Conservation (phyloP, 2,797 vertebrate species). For the Parotocinclus haroldoi region DNA sequence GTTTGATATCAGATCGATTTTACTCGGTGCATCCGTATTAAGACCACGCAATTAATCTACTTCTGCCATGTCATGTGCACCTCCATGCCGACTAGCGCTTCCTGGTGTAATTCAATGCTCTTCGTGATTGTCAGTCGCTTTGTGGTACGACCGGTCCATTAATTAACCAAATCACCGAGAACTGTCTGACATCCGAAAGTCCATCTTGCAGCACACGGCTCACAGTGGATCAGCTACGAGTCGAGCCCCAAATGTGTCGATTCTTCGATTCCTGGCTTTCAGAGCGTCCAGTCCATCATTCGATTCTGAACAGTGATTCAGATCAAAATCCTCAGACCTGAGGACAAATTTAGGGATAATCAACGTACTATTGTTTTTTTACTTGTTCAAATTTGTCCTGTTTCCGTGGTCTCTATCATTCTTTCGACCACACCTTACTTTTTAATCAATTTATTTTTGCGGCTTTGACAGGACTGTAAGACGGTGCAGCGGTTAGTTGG, state of each 20-base stretch:
- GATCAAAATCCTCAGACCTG: too few species aligned
- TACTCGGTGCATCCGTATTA: conserved; percentile 13
- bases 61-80: conserved; percentile 41
- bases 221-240: conserved; percentile 14
- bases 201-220: conserved; percentile 42
- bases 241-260: background rate
- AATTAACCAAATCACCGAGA: conserved; percentile 26
- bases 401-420: too few species aligned
- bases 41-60: conserved; percentile 14
- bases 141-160: conserved; percentile 3
- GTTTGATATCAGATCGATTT: conserved; percentile 17
- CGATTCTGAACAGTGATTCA: too few species aligned
- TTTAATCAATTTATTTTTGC: too few species aligned
- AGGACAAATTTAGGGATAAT: too few species aligned
- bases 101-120: conserved; percentile 11
- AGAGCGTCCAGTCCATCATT: background rate
- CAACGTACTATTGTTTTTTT: too few species aligned
- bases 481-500: too few species aligned
- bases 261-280: background rate
- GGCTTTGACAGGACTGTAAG: too few species aligned
- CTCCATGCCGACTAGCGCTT: conserved; percentile 27
- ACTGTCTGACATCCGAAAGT: conserved; percentile 34
- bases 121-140: conserved; percentile 6
- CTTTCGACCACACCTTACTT: too few species aligned
- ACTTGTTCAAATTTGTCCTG: too few species aligned